Base-by-base conservation (phyloP, 2,888 invertebrate genomes). In the Tetanocera ferruginea region DNA sequence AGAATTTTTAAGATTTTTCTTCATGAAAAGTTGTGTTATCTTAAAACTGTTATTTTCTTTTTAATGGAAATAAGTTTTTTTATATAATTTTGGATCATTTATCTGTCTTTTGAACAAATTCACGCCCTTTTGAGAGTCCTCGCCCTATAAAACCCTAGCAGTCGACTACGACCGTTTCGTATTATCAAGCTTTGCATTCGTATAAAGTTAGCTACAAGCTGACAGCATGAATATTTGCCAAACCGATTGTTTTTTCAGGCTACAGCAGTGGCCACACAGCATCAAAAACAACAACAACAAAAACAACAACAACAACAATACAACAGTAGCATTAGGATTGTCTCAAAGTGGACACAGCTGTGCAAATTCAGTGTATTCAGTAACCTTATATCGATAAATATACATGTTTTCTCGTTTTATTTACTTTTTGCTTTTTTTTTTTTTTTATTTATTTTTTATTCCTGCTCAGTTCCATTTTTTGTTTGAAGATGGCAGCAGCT, bases 181-280 rank as follows among this genome's bases (percentile, higher is more conserved):
- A n/a, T n/a, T 8, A 19, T 25, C 11, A 60, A 11, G 57, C 19
- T 60, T 23, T 28, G 11, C 19, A 60, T 28, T 23, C 6, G 6
- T 28, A 25, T 8, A n/a, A n/a, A 60, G 6, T 14, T 14, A 43
- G 43, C 14, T 43, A 11, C 43, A 43, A 57, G 23, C 23, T 80
- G 81, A 84, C 81, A 84, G 87, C 85, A 86, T 85, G 87, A 86
- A 86, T 87, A 87, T 86, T 87, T 86, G 85, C 86, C 82, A 84
- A 85, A 86, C 85, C 85, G 86, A 86, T 86, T 87, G 86, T 84
- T 86, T 84, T 85, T 84, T 82, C 84, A 84, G 43, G 43, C 37
- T 17, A 25, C 52, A 75, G 49, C 73, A 49, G 55, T 31, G n/a
- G 25, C 55, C 19, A 71, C 19, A 71, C 6, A 52, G 19, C 28